Percentiles rank a stretch among this genome's conserved stretches.
These are phyloP conservation scores for Frankliniella intonsa DNA, from an alignment of 2,888 invertebrate genomes.

Conservation along the genomic window DNA sequence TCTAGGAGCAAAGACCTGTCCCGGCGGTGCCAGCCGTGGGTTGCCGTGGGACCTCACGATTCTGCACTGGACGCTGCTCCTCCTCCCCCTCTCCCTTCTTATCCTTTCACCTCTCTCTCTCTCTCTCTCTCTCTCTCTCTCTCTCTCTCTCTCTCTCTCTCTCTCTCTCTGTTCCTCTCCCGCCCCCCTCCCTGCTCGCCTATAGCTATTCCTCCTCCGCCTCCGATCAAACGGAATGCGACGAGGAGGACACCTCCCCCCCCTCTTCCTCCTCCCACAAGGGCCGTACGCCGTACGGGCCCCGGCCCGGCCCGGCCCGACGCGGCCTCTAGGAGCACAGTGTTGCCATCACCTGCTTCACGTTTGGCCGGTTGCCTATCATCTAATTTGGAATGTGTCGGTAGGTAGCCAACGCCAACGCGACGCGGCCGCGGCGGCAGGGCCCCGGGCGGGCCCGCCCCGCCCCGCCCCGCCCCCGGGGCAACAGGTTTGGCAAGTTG, in stretches of 20 bases:
- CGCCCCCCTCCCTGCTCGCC: not conserved
- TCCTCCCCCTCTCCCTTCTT: not conserved
- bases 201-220: slow-evolving; percentile 5
- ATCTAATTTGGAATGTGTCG: too few species aligned
- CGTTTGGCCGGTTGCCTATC: too few species aligned
- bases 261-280: not conserved
- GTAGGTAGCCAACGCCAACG: too few species aligned
- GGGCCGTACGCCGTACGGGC: slow-evolving; percentile 18
- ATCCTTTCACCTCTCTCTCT: not conserved
- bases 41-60: slow-evolving; percentile 25
- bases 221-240: slow-evolving; percentile 24
- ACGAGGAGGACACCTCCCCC: not conserved
- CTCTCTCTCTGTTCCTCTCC: not conserved
- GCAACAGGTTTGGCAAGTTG: slow-evolving; percentile 1
- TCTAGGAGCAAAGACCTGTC: slow-evolving; percentile 24
- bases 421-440: too few species aligned
- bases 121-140: not conserved
- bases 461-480: not conserved
- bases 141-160: not conserved
- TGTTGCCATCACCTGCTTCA: not conserved
- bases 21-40: slow-evolving; percentile 6
- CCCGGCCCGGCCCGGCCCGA: not conserved
- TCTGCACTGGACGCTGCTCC: slow-evolving; percentile 19
- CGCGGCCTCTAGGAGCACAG: not conserved
- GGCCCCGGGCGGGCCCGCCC: not conserved